These are phyloP conservation scores for Euspilapteryx auroguttella DNA, from an alignment of 2,888 invertebrate species.

Conservation along the genomic window DNA sequence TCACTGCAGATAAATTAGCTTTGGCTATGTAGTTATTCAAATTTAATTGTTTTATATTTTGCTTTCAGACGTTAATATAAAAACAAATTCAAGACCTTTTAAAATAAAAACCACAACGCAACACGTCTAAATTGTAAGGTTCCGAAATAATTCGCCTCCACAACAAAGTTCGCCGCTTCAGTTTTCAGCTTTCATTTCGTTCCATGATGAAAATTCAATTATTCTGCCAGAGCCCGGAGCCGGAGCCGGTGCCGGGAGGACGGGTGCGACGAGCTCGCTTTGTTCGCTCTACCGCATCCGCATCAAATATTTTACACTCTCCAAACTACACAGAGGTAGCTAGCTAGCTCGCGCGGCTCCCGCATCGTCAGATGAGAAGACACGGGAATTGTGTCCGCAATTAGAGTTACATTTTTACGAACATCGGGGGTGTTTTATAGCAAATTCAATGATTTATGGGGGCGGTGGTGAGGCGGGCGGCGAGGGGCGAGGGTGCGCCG, in stretches of 20 bases:
- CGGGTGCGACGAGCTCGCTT: no score
- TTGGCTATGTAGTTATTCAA: no score
- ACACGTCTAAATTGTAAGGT: conserved; percentile 49
- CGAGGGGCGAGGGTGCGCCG: conserved; percentile 20
- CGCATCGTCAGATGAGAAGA: conserved; percentile 22
- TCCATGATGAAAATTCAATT: conserved; percentile 59
- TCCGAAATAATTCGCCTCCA: conserved; percentile 49
- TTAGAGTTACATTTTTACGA: conserved; percentile 59
- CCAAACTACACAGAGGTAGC: conserved; percentile 18
- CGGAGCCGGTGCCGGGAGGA: conserved; percentile 30
- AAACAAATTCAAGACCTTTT: no score
- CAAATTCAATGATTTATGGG: conserved; percentile 59
- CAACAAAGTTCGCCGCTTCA: conserved; percentile 54
- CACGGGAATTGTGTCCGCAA: conserved; percentile 48
- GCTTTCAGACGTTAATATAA: no score
- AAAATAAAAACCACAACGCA: no score
- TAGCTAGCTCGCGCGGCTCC: conserved; percentile 21
- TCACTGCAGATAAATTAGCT: no score
- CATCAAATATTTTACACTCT: conserved; percentile 31
- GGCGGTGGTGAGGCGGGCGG: conserved; percentile 46
- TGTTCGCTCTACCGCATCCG: conserved; percentile 36
- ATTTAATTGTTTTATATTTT: no score
- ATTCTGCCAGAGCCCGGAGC: conserved; percentile 40
- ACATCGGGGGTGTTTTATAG: conserved; percentile 58
- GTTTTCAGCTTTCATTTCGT: conserved; percentile 57